Percentiles rank a stretch among this genome's conserved stretches.
These are phyloP conservation scores for Uria lomvia DNA, from an alignment of 2,113 vertebrate species.

Conservation along the genomic window DNA sequence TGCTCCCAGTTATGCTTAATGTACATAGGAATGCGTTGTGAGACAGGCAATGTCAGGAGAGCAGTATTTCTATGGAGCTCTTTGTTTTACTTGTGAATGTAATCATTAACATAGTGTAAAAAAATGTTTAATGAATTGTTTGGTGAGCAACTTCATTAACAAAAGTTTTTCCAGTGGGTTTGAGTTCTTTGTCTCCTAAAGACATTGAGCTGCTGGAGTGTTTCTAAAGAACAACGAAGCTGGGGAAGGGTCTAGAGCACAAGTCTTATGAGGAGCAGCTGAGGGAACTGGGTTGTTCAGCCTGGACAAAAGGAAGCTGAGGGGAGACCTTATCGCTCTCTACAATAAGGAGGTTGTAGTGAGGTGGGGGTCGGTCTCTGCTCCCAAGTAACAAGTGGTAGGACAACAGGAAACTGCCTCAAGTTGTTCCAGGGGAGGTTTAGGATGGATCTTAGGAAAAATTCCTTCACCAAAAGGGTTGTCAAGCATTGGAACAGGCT, in stretches of 20 bases:
- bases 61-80: not conserved
- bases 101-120: not conserved
- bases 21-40: not conserved
- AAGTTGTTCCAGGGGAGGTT: not conserved
- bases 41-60: not conserved
- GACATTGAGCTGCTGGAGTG: not conserved
- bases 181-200: not conserved
- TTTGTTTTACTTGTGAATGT: not conserved
- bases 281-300: not conserved
- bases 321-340: not conserved
- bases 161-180: not conserved
- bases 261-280: not conserved
- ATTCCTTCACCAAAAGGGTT: not conserved
- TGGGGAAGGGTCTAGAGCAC: not conserved
- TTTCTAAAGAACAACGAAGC: not conserved
- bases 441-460: not conserved
- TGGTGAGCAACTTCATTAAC: not conserved
- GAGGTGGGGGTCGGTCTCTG: accelerated
- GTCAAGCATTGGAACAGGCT: not conserved
- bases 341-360: not conserved
- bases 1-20: not conserved
- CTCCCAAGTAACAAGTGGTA: not conserved
- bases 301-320: not conserved
- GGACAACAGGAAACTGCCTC: not conserved
- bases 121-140: not conserved